Conservation (phyloP, 2,113 vertebrate genomes). For the Hirundichthys speculiger region DNA sequence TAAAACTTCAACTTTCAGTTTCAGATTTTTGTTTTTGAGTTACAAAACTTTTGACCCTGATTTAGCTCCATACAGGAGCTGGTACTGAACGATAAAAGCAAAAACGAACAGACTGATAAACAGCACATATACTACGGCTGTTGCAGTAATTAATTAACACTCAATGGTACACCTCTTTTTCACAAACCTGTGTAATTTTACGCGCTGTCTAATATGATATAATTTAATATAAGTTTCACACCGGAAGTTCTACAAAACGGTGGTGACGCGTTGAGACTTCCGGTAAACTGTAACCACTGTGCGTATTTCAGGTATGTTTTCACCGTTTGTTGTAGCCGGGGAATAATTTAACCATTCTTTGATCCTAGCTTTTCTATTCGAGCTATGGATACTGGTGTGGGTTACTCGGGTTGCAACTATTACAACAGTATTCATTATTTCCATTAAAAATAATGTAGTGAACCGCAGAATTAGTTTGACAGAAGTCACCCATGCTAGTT, state of each 20-base stretch:
- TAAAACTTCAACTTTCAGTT: too few relatives aligned
- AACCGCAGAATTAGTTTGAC: constrained; percentile 26
- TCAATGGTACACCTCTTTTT: too few relatives aligned
- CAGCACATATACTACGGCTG: too few relatives aligned
- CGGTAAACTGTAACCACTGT: constrained; percentile 73
- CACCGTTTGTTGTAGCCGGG: background rate
- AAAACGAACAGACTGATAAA: too few relatives aligned
- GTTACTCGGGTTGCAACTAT: fast-evolving
- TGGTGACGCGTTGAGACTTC: constrained; percentile 35
- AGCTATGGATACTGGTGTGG: fast-evolving
- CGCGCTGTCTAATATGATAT: too few relatives aligned
- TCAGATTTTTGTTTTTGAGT: too few relatives aligned
- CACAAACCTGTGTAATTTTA: too few relatives aligned
- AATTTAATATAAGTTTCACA: constrained; percentile 32
- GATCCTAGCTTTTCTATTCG: background rate
- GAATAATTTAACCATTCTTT: background rate
- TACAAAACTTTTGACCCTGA: too few relatives aligned
- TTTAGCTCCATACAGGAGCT: too few relatives aligned
- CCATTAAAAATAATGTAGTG: background rate
- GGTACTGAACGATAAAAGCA: too few relatives aligned
- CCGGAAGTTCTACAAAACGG: constrained; percentile 13
- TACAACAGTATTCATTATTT: fast-evolving
- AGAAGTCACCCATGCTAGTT: constrained; percentile 25
- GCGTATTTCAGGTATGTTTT: constrained; percentile 76
- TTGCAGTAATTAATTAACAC: too few relatives aligned